Evolutionary conservation across 2,113 vertebrate species (phyloP), one percentile per base, ranked within the genome.

Genomic region (Lucifuga dentata): DNA sequence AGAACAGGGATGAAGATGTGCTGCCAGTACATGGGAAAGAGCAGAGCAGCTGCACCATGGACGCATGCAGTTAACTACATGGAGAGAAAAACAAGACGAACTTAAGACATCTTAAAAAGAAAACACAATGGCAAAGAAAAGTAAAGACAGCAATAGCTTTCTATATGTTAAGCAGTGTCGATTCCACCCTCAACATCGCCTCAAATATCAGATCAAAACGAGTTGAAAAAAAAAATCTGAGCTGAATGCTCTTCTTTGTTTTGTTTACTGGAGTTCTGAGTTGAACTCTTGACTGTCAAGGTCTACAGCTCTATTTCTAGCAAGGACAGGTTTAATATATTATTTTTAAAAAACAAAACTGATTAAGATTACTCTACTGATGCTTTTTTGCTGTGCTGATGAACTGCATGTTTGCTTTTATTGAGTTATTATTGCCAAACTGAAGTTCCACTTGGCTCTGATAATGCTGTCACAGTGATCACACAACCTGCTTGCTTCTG

Each of bases 1-100:
- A 99, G 95, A 55, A 98, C 96, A 1, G 97, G 96, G 93, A 99
- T 98, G 94, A 95, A 99, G 84, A 99, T 98, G 83, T 99, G 98
- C 52, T 99, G 98, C 98, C 98, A 99, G 89, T 95, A 94, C 96
- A 99, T 98, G 32, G 98, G 98, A 84, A 94, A 97, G 10, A 99
- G 94, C 90, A 99, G 93, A 74, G 96, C 93, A 38, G 94, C 94
- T 26, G 97, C 95, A 5, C 95, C 97, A 53, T 99, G 97, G 84
- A 98, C 92, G 88, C 98, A 99, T 78, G 97, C 97, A 19, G 98
- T 97, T 93, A 99, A 92, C 90, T 93, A 2, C n/a, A 36, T 41
- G 56, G 8, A 51, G 43, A 62, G 32, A 57, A 8, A 12, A 9
- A 11, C 26, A 40, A 1, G 19, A 67, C 20, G 43, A 26, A 60